phyloP scores from a whole-genome alignment of 2,797 vertebrate genomes.

The Dipus sagitta region DNA sequence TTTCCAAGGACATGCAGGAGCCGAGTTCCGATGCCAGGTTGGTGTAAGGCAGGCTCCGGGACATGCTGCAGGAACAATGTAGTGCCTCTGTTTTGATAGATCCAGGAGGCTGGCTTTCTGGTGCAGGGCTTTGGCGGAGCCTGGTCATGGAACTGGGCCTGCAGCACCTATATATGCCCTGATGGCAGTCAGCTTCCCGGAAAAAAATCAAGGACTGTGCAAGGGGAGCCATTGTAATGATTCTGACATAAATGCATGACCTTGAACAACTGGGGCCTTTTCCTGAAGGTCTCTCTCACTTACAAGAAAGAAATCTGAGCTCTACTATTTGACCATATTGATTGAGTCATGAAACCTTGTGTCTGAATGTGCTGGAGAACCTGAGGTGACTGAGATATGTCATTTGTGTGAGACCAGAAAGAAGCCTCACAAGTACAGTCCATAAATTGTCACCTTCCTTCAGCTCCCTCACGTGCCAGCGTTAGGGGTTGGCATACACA shows the following conservation, averaged over 20 bases:
- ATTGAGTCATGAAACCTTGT: constrained; percentile 36
- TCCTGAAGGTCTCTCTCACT: constrained; percentile 40
- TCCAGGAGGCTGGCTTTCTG: constrained; percentile 44
- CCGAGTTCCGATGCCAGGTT: neutral
- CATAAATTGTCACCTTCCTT: constrained; percentile 40
- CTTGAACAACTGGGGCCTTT: constrained; percentile 70
- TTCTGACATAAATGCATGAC: constrained; percentile 69
- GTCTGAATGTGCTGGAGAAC: constrained; percentile 55
- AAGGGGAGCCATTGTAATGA: constrained; percentile 31
- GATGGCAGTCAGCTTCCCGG: constrained; percentile 47
- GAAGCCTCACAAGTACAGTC: constrained; percentile 43
- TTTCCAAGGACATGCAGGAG: constrained; percentile 72
- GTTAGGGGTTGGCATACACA: neutral
- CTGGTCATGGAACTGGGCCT: constrained; percentile 13
- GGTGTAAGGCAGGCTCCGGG: constrained; percentile 53
- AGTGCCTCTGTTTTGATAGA: constrained; percentile 42
- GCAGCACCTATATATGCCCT: neutral
- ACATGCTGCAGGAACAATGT: constrained; percentile 47
- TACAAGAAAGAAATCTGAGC: constrained; percentile 62
- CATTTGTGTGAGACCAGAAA: constrained; percentile 60
- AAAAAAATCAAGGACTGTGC: constrained; percentile 61
- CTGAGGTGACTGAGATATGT: constrained; percentile 58
- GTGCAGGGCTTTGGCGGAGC: constrained; percentile 12
- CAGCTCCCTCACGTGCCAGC: neutral
- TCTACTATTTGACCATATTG: neutral